Evolutionary conservation across 2,113 vertebrate genomes (phyloP).

Genomic region (Clarias magur): DNA sequence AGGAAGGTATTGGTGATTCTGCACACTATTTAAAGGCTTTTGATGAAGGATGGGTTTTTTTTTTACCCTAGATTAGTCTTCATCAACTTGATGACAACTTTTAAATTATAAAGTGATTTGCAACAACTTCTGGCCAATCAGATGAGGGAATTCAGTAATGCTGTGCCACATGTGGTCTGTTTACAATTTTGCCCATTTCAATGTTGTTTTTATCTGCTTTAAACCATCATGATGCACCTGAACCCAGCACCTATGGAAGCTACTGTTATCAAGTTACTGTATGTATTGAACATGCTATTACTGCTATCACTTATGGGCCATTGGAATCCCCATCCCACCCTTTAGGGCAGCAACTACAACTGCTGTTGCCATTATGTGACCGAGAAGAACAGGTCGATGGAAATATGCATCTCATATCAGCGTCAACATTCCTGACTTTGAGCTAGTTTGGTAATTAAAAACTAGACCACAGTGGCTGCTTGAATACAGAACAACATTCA

Average conservation of each 20-base stretch:
- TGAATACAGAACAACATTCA: neutral
- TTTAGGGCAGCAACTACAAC: neutral
- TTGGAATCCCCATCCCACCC: too few relatives aligned
- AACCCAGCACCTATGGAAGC: neutral
- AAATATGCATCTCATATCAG: neutral
- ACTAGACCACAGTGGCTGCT: neutral
- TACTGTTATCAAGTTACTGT: neutral
- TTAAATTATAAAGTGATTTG: neutral
- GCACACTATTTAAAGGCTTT: neutral
- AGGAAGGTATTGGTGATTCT: neutral
- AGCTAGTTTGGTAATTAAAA: neutral
- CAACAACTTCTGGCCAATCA: neutral
- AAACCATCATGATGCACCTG: neutral
- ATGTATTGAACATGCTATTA: too few relatives aligned
- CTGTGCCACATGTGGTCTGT: neutral
- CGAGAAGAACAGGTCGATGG: neutral
- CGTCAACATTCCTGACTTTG: neutral
- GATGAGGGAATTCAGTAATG: neutral
- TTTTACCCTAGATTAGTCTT: neutral
- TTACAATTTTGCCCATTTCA: neutral
- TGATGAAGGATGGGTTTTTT: neutral
- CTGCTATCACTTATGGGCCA: too few relatives aligned
- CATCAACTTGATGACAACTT: neutral
- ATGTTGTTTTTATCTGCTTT: neutral
- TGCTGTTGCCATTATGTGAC: neutral